phyloP scores from a whole-genome alignment of 2,888 invertebrate species.

The Trachelus stipa region DNA sequence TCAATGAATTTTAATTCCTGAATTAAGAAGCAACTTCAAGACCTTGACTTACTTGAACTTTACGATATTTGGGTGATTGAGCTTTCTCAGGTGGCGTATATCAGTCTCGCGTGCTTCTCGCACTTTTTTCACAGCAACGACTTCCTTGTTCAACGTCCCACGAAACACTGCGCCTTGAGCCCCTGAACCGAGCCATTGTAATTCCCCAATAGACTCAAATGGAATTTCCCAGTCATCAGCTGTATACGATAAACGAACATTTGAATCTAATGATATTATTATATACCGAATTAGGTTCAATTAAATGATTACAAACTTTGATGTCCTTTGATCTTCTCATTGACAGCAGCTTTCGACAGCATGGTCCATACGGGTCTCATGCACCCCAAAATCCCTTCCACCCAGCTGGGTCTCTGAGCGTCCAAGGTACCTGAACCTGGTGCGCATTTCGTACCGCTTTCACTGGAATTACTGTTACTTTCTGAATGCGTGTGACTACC shows the following conservation, averaged over 20 bases:
- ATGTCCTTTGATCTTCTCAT: conserved; percentile 75
- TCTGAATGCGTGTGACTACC: conserved; percentile 52
- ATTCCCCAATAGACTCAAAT: conserved; percentile 88
- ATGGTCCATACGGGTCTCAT: conserved; percentile 89
- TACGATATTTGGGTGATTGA: conserved; percentile 96
- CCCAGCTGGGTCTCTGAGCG: conserved; percentile 76
- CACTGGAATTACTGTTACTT: conserved; percentile 55
- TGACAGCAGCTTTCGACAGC: conserved; percentile 81
- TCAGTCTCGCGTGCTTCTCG: conserved; percentile 92
- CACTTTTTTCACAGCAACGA: conserved; percentile 97
- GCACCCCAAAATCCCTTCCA: conserved; percentile 88
- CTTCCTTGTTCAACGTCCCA: conserved; percentile 83
- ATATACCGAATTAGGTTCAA: not conserved
- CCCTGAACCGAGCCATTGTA: conserved; percentile 93
- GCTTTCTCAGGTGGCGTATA: conserved; percentile 88
- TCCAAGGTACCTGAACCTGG: conserved; percentile 58
- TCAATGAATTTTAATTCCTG: not conserved
- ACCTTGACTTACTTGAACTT: conserved; percentile 75
- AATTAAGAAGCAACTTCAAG: not conserved
- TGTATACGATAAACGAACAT: conserved; percentile 31
- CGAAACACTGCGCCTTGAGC: conserved; percentile 97
- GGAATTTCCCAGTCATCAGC: conserved; percentile 95
- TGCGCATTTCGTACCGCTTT: conserved; percentile 55
- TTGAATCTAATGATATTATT: not conserved
- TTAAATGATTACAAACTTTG: conserved; percentile 68